Evolutionary conservation across 1,140 invertebrate species (phyloP).

Genomic region (Archivesica marissinica): DNA sequence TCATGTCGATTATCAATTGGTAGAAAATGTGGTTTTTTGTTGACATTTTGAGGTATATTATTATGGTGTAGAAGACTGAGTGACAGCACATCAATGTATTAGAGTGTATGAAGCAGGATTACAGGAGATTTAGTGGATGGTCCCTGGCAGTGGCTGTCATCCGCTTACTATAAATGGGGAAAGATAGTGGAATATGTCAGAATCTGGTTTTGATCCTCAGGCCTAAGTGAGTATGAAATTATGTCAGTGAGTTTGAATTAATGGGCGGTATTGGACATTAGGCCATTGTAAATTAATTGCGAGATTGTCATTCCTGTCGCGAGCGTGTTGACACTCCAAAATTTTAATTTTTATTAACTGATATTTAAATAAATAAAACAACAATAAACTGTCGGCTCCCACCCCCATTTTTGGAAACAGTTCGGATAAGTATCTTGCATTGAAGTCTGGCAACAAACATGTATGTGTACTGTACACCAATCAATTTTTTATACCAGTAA

Average conservation of each 20-base stretch:
- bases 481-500: too few relatives aligned
- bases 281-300: too few relatives aligned
- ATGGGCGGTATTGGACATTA: too few relatives aligned
- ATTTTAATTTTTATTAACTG: too few relatives aligned
- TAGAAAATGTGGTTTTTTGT: slow-evolving; percentile 22
- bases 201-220: neutral
- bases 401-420: too few relatives aligned
- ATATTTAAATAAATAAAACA: too few relatives aligned
- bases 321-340: too few relatives aligned
- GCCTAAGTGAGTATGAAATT: neutral
- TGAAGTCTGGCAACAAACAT: too few relatives aligned
- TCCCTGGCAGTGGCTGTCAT: neutral
- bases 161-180: neutral
- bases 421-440: too few relatives aligned
- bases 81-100: slow-evolving; percentile 46
- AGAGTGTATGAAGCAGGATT: slow-evolving; percentile 29
- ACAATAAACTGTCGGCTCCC: too few relatives aligned
- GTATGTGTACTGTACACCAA: too few relatives aligned
- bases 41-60: slow-evolving; percentile 3
- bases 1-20: neutral
- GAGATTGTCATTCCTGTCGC: too few relatives aligned
- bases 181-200: neutral
- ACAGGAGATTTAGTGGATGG: slow-evolving; percentile 20
- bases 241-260: neutral
- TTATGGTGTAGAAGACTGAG: neutral